Evolutionary conservation across 2,113 vertebrate species (phyloP), one percentile per base, ranked within the genome.

Genomic region (Hystrix cristata): DNA sequence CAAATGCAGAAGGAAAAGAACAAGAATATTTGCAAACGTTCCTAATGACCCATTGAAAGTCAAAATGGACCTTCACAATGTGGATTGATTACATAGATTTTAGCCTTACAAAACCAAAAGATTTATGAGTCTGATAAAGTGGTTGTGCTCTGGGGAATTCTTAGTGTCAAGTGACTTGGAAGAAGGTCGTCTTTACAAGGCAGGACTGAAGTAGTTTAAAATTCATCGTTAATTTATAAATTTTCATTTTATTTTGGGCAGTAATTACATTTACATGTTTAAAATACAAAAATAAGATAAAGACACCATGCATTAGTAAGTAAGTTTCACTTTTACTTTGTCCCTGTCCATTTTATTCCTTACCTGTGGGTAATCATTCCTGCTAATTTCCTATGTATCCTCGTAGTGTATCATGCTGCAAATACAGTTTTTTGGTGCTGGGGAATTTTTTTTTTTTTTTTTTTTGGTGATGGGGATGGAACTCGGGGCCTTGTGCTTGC

Each of bases 1-100:
- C 19, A 90, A 59, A 46, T n/a, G 4, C 55, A 3, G 16, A 85
- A 82, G 27, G 7, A 62, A 13, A 84, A 92, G 14, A 95, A 65
- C 72, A n/a, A 48, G 88, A 80, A 71, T 69, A 87, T 88, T 76
- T 89, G 53, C 90, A 19, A 62, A 43, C 16, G 81, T 90, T 46
- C 8, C 13, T 84, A 71, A 78, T 76, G 48, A 60, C 14, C 25
- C 55, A 21, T 19, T 27, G 87, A 43, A 85, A 92, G 51, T 51
- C 11, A 81, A 94, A 88, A 8, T 55, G 12, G 12, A 90, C 38
- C 27, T 64, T 84, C n/a, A 85, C 71, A 90, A 60, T 92, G 19
- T 59, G 69, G 87, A 18, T 46, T 64, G 23, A 76, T 55, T 27
- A 38, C 15, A 51, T 86, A 19, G 18, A 27, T 78, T 71, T 92